phyloP scores from a whole-genome alignment of 2,888 invertebrate genomes.

The Siphlonurus alternatus region DNA sequence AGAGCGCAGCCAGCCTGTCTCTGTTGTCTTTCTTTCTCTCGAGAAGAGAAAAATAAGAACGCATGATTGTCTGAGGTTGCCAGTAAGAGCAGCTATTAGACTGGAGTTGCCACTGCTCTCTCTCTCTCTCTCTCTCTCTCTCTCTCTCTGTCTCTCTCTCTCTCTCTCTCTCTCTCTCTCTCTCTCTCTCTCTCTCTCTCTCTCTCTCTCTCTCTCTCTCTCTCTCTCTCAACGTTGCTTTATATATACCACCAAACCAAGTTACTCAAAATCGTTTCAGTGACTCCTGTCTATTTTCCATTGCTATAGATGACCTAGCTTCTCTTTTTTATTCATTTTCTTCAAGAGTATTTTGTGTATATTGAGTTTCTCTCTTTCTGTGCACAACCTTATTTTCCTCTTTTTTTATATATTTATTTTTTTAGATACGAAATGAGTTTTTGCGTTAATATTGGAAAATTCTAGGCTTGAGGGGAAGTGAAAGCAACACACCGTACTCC shows the following conservation, averaged over 20 bases:
- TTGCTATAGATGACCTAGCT: background rate
- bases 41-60: background rate
- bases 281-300: background rate
- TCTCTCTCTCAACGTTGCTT: background rate
- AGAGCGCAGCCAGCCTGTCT: background rate
- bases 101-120: background rate
- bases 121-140: background rate
- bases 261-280: background rate
- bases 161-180: background rate
- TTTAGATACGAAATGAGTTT: background rate
- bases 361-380: background rate
- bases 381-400: background rate
- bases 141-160: background rate
- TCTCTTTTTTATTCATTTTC: background rate
- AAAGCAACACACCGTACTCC: background rate
- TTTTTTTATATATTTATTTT: background rate
- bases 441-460: background rate
- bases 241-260: too few relatives aligned
- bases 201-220: background rate
- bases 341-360: background rate
- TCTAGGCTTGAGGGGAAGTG: background rate
- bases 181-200: background rate
- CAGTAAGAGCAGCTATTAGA: background rate
- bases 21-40: background rate
- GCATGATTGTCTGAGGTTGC: background rate